These are phyloP conservation scores for Cylas formicarius DNA, from an alignment of 1,140 invertebrate genomes.

Conservation along the genomic window DNA sequence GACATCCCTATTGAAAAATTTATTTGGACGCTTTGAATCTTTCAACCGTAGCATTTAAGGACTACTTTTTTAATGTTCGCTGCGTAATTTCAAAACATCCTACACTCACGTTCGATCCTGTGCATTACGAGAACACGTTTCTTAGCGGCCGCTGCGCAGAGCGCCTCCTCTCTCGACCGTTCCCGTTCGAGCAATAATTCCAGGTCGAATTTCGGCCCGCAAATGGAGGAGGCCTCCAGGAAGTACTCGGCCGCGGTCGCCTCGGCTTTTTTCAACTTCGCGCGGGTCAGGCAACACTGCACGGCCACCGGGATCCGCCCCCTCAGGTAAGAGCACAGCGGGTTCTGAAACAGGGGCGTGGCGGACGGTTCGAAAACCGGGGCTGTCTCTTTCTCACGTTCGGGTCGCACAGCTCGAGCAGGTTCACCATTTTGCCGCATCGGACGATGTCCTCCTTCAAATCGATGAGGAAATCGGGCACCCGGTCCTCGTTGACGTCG, in stretches of 20 bases:
- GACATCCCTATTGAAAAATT: too few species aligned
- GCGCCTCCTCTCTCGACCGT: constrained; percentile 19
- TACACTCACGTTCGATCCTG: constrained; percentile 36
- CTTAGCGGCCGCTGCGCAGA: constrained; percentile 29
- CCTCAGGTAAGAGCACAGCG: constrained; percentile 31
- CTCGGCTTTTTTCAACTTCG: constrained; percentile 27
- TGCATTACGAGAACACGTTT: constrained; percentile 32
- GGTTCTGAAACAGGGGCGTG: constrained; percentile 26
- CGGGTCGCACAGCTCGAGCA: constrained; percentile 36
- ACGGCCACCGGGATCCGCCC: constrained; percentile 29
- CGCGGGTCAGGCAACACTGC: constrained; percentile 33
- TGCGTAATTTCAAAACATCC: too few species aligned
- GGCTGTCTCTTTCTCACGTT: constrained; percentile 27
- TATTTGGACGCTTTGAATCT: too few species aligned
- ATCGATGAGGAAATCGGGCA: constrained; percentile 39
- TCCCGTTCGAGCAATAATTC: constrained; percentile 17
- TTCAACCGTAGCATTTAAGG: too few species aligned
- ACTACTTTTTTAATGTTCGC: too few species aligned
- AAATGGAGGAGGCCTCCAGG: constrained; percentile 30
- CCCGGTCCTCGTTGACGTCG: constrained; percentile 28
- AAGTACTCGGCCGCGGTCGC: constrained; percentile 31
- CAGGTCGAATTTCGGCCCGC: constrained; percentile 31
- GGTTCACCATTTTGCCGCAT: constrained; percentile 38
- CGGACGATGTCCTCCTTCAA: constrained; percentile 33
- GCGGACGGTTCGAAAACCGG: not conserved